phyloP scores from a whole-genome alignment of 2,797 vertebrate species.

The Orestias chungarensis region DNA sequence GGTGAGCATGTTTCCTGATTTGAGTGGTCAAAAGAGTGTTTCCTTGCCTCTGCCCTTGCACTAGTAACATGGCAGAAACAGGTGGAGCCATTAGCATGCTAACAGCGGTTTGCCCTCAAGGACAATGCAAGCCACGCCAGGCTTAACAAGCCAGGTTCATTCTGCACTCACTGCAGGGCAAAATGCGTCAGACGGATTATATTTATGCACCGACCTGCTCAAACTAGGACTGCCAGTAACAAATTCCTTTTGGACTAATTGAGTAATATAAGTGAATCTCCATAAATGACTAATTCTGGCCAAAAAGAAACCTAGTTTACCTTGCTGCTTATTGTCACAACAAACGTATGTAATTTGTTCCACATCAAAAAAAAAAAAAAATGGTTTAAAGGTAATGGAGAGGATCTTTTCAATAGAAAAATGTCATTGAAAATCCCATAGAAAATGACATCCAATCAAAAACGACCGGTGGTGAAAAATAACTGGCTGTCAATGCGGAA shows the following conservation, averaged over 20 bases:
- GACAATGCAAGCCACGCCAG: slow-evolving; percentile 68
- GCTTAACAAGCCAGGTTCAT: slow-evolving; percentile 71
- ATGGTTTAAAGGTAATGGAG: too few relatives aligned
- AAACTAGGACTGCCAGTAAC: slow-evolving; percentile 6
- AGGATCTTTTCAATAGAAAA: too few relatives aligned
- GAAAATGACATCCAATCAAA: too few relatives aligned
- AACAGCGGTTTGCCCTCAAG: slow-evolving; percentile 76
- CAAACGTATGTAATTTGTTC: neutral
- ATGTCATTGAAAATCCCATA: too few relatives aligned
- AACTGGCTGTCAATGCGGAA: too few relatives aligned
- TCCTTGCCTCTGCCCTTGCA: slow-evolving; percentile 70
- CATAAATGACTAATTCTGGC: neutral
- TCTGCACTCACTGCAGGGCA: slow-evolving; percentile 60
- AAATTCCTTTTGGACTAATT: neutral
- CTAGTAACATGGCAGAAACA: slow-evolving; percentile 69
- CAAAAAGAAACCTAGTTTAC: neutral
- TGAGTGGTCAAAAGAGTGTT: slow-evolving; percentile 45
- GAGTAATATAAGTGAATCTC: neutral
- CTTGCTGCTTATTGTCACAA: neutral
- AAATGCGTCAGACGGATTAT: slow-evolving; percentile 51
- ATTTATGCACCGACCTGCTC: slow-evolving; percentile 42
- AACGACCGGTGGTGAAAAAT: too few relatives aligned
- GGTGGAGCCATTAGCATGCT: slow-evolving; percentile 78
- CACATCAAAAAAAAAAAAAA: neutral
- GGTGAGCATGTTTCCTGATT: slow-evolving; percentile 32